These are phyloP conservation scores for Rhagium mordax DNA, from an alignment of 2,888 invertebrate species.

Conservation along the genomic window DNA sequence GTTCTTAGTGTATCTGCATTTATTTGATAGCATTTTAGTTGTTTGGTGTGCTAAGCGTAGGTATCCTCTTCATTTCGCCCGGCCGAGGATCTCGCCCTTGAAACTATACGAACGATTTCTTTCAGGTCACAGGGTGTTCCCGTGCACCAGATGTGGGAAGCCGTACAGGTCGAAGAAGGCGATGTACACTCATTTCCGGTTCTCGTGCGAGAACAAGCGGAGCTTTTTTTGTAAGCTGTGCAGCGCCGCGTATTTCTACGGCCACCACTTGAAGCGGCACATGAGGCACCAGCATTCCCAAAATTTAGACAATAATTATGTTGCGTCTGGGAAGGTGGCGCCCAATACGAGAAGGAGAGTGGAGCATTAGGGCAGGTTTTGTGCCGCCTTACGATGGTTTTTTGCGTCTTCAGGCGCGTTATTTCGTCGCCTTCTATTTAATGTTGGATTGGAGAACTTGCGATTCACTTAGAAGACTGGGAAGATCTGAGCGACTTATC, in stretches of 20 bases:
- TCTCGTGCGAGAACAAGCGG: slow-evolving; percentile 59
- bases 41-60: slow-evolving; percentile 9
- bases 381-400: too few species aligned
- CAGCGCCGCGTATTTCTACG: slow-evolving; percentile 59
- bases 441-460: too few species aligned
- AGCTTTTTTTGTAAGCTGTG: slow-evolving; percentile 58
- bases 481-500: too few species aligned
- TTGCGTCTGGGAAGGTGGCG: neutral
- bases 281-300: slow-evolving; percentile 45
- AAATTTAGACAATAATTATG: neutral
- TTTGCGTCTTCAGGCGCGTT: too few species aligned
- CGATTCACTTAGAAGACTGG: too few species aligned
- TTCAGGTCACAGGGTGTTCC: slow-evolving; percentile 41
- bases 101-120: neutral
- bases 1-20: slow-evolving; percentile 7
- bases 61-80: slow-evolving; percentile 10
- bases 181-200: slow-evolving; percentile 58
- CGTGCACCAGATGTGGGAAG: slow-evolving; percentile 58
- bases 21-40: slow-evolving; percentile 11
- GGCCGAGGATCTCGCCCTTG: neutral
- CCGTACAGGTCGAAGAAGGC: slow-evolving; percentile 59
- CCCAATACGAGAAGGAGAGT: neutral
- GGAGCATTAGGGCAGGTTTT: neutral
- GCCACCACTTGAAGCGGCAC: slow-evolving; percentile 59
- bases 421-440: too few species aligned